Evolutionary conservation across 1,140 invertebrate species (phyloP).

Genomic region (Coelopa frigida): DNA sequence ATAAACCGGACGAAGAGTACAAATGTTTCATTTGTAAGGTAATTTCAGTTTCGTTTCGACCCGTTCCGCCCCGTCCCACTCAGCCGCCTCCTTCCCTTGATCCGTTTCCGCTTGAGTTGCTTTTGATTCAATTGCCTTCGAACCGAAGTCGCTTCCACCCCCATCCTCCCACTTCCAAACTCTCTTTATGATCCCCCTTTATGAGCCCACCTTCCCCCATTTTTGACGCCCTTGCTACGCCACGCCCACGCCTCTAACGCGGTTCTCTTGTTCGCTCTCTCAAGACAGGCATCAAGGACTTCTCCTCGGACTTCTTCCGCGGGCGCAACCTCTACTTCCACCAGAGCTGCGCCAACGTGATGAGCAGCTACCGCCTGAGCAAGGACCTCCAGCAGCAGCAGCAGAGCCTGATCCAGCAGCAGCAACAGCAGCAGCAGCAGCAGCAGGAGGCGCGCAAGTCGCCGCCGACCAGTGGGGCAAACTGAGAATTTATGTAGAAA

Average conservation of each 20-base stretch:
- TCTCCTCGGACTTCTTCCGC: constrained; percentile 39
- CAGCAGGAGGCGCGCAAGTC: constrained; percentile 5
- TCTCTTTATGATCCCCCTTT: neutral
- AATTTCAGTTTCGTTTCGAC: constrained; percentile 43
- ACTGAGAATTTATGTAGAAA: neutral
- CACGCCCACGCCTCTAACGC: neutral
- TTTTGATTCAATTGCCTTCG: constrained; percentile 1
- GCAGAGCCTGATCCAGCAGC: constrained; percentile 5
- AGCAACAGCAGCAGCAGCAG: constrained; percentile 26
- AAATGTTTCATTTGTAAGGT: constrained; percentile 48
- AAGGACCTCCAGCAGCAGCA: constrained; percentile 31
- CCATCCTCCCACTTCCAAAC: too few species aligned
- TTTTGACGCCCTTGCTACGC: too few species aligned
- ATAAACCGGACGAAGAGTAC: constrained; percentile 45
- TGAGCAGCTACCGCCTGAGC: constrained; percentile 39
- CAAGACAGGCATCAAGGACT: constrained; percentile 45
- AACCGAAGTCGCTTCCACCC: too few species aligned
- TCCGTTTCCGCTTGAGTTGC: constrained; percentile 6
- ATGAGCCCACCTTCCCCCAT: too few species aligned
- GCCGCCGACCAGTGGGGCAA: too few species aligned
- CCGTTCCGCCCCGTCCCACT: too few species aligned
- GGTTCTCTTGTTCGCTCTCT: constrained; percentile 26
- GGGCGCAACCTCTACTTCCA: constrained; percentile 43
- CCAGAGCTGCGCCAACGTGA: constrained; percentile 42
- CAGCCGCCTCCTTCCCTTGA: neutral